Percentiles rank a stretch among this genome's conserved stretches.
Conservation (phyloP, 2,113 vertebrate species). For the Empidonax traillii region DNA sequence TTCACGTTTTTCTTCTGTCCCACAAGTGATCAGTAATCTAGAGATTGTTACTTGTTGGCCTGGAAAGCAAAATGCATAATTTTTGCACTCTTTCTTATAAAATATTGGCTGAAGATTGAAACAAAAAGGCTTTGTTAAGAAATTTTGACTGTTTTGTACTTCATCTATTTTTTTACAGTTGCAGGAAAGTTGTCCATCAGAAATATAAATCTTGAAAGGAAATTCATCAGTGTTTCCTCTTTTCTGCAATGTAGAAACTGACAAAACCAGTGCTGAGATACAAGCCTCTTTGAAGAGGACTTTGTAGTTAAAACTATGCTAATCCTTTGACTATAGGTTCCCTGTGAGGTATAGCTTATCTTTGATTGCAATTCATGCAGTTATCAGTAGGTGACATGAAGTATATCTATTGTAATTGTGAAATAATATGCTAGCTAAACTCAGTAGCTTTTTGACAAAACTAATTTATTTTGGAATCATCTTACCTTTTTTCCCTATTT, state of each 20-base stretch:
- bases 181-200: not conserved
- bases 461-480: not conserved
- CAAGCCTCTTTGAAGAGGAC: not conserved
- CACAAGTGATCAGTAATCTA: not conserved
- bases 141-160: not conserved
- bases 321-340: not conserved
- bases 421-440: not conserved
- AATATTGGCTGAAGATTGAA: not conserved
- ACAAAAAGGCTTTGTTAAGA: not conserved
- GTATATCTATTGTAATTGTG: not conserved
- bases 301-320: not conserved
- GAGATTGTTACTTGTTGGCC: not conserved
- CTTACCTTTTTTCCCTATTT: not conserved
- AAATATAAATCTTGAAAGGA: not conserved
- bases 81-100: not conserved
- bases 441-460: not conserved
- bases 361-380: not conserved
- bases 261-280: not conserved
- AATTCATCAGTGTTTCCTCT: not conserved
- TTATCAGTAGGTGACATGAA: not conserved
- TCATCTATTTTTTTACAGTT: not conserved
- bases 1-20: not conserved
- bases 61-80: not conserved
- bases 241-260: not conserved
- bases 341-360: not conserved